These are phyloP conservation scores for Diaphora mendica DNA, from an alignment of 2,888 invertebrate species.

Conservation along the genomic window DNA sequence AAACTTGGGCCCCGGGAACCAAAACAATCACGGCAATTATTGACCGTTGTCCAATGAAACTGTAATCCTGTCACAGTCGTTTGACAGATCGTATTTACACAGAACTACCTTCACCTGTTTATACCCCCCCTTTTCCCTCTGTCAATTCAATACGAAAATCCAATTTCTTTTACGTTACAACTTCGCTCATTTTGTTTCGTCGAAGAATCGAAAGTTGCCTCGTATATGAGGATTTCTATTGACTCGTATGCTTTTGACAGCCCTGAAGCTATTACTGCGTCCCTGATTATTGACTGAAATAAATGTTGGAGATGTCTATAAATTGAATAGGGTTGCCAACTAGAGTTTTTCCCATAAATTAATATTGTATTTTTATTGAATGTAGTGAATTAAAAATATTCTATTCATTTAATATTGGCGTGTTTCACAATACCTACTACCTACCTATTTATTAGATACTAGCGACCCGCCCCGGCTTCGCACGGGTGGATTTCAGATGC, in stretches of 20 bases:
- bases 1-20: conserved; percentile 6
- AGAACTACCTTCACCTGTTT: conserved; percentile 66
- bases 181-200: conserved; percentile 76
- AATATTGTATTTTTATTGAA: conserved; percentile 24
- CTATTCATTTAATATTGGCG: background rate
- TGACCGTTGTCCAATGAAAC: conserved; percentile 53
- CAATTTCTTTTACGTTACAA: conserved; percentile 81
- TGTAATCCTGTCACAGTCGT: conserved; percentile 50
- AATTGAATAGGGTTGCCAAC: conserved; percentile 51
- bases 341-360: conserved; percentile 28
- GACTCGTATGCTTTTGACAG: conserved; percentile 67
- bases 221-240: conserved; percentile 69
- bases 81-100: conserved; percentile 71
- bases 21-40: conserved; percentile 40
- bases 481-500: too few relatives aligned
- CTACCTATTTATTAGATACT: background rate
- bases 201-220: conserved; percentile 65
- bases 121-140: conserved; percentile 55
- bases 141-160: conserved; percentile 81
- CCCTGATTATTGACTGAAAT: conserved; percentile 67
- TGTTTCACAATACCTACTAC: background rate
- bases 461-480: too few relatives aligned
- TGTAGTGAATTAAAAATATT: background rate
- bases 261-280: conserved; percentile 64
- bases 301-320: conserved; percentile 55